These are phyloP conservation scores for Empis stercorea DNA, from an alignment of 2,888 invertebrate genomes.

Conservation along the genomic window DNA sequence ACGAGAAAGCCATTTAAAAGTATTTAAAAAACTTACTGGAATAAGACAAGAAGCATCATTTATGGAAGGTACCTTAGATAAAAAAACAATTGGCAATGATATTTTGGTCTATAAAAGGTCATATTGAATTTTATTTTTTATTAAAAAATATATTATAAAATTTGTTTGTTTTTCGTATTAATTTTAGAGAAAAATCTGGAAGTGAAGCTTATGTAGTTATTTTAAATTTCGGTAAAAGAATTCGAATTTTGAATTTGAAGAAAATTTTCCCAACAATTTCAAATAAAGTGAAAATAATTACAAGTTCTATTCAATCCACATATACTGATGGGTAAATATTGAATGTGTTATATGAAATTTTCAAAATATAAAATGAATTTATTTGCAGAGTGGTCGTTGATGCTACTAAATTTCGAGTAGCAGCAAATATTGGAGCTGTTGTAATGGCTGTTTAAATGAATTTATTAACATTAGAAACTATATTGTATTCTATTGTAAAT, in stretches of 20 bases:
- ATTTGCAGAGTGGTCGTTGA: slow-evolving; percentile 19
- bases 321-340: slow-evolving; percentile 30
- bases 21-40: slow-evolving; percentile 45
- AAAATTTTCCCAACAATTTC: slow-evolving; percentile 20
- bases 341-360: too few species aligned
- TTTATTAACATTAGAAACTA: background rate
- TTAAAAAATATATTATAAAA: background rate
- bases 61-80: slow-evolving; percentile 21
- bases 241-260: slow-evolving; percentile 38
- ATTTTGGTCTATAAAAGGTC: slow-evolving; percentile 30
- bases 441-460: slow-evolving; percentile 20
- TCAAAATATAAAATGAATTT: too few species aligned
- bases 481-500: background rate
- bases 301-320: slow-evolving; percentile 28
- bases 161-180: background rate
- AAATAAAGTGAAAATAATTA: slow-evolving; percentile 26
- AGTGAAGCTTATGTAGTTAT: slow-evolving; percentile 34
- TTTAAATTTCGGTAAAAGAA: slow-evolving; percentile 40
- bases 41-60: slow-evolving; percentile 40
- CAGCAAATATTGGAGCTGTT: slow-evolving; percentile 27
- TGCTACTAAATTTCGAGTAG: slow-evolving; percentile 19
- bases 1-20: slow-evolving; percentile 46
- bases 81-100: slow-evolving; percentile 23
- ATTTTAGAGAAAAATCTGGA: slow-evolving; percentile 19
- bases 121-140: background rate